Evolutionary conservation across 1,140 invertebrate species (phyloP).

Genomic region (Drosophila obscura): DNA sequence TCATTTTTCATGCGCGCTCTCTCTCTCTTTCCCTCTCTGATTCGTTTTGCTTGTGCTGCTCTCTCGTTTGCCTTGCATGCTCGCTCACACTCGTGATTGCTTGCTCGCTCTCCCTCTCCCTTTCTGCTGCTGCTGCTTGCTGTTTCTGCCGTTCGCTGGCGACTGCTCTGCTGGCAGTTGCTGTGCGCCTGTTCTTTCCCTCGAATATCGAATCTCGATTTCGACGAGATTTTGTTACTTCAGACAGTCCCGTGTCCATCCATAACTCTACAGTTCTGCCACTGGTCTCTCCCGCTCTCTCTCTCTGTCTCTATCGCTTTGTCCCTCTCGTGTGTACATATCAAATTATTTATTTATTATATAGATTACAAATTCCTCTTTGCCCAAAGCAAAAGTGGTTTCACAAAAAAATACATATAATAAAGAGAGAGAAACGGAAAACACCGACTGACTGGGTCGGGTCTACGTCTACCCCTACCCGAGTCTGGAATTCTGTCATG

Average conservation of each 20-base stretch:
- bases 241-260: conserved; percentile 18
- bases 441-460: conserved; percentile 18
- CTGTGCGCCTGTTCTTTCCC: conserved; percentile 83
- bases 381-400: conserved; percentile 44
- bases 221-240: conserved; percentile 83
- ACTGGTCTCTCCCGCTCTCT: conserved; percentile 6
- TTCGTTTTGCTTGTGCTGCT: conserved; percentile 1
- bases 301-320: too few species aligned
- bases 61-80: background rate
- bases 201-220: conserved; percentile 84
- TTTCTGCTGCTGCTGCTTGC: background rate
- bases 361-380: conserved; percentile 67
- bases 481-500: conserved; percentile 44
- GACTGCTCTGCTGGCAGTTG: conserved; percentile 46
- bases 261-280: conserved; percentile 30
- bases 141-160: conserved; percentile 20
- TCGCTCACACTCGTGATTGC: too few species aligned
- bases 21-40: conserved; percentile 4
- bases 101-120: conserved; percentile 10
- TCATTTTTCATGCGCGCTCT: too few species aligned
- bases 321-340: conserved; percentile 30
- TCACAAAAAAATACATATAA: conserved; percentile 24
- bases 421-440: conserved; percentile 10
- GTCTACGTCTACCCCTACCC: conserved; percentile 4
- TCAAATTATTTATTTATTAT: conserved; percentile 79